Evolutionary conservation across 2,113 vertebrate genomes (phyloP).

Genomic region (Stigmatopora nigra): DNA sequence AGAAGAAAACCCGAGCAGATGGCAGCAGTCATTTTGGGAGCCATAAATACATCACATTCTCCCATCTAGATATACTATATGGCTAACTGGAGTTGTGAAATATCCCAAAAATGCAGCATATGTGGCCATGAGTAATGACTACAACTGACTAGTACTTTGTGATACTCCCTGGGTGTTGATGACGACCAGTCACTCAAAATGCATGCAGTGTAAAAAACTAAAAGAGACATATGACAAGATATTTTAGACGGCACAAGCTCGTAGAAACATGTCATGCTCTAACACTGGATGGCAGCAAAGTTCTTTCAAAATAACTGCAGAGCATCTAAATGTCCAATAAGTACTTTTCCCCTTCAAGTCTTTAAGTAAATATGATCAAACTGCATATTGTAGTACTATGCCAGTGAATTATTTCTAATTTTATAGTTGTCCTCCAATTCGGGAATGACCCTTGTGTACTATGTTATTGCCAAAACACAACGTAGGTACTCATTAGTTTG

Average conservation of each 20-base stretch:
- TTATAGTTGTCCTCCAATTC: no score
- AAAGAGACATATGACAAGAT: not conserved
- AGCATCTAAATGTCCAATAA: not conserved
- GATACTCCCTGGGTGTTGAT: no score
- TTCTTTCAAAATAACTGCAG: conserved; percentile 26
- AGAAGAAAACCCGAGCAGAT: not conserved
- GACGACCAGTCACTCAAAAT: no score
- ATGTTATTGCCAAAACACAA: no score
- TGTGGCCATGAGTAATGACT: no score
- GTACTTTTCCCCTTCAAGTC: no score
- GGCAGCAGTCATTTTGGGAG: conserved; percentile 5
- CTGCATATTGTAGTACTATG: no score
- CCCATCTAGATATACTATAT: not conserved
- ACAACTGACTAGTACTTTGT: not conserved
- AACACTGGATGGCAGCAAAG: conserved; percentile 53
- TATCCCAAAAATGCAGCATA: not conserved
- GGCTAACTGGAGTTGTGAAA: no score
- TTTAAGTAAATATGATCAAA: no score
- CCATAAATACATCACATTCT: not conserved
- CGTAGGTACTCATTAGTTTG: not conserved
- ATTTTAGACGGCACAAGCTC: not conserved
- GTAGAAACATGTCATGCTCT: not conserved
- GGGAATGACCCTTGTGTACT: no score
- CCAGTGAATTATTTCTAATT: no score
- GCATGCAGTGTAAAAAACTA: no score